Evolutionary conservation across 2,888 invertebrate species (phyloP), one percentile per base, ranked within the genome.

Genomic region (Leptinotarsa haldemani): DNA sequence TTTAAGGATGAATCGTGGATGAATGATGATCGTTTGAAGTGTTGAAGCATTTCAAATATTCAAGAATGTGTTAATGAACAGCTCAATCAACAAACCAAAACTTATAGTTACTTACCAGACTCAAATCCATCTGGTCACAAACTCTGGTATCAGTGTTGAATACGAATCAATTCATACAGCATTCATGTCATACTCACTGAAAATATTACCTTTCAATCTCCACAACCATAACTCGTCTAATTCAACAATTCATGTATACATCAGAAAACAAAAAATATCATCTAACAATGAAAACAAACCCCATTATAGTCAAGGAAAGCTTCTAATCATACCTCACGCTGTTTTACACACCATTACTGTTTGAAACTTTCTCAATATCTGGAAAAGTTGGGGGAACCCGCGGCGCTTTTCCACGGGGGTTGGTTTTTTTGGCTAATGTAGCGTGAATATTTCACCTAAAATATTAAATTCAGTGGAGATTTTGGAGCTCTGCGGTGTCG

Each of bases 261-360:
- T 53, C 53, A 30, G 56, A 53, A 46, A 68, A 56, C 46, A 46
- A n/a, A 56, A 58, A 56, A 56, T 68, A 53, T 46, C 46, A 16
- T 52, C 22, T 13, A 56, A 68, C 46, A 47, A 46, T 46, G 68
- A 46, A 68, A 68, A n/a, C 56, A 50, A 56, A 56, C 25, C 13
- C 68, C 56, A 53, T 68, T 68, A 46, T 68, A 56, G 18, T n/a
- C 58, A 16, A 15, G 20, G 53, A 56, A 68, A 58, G 58, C 68
- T 53, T 68, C 56, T 68, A 68, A 70, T 70, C 70, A 70, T 70
- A 70, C 70, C 70, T 64, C 70, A 70, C 63, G 70, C 70, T 65
- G 70, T 70, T 70, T 70, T 70, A 70, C 70, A 70, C 70, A 63
- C 70, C 70, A 70, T 70, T 70, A 70, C 70, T 65, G 70, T 70